A percentile compares a stretch with the other conserved stretches of the same genome.
These are phyloP conservation scores for Scomber scombrus DNA, from an alignment of 2,113 vertebrate species.

Conservation along the genomic window DNA sequence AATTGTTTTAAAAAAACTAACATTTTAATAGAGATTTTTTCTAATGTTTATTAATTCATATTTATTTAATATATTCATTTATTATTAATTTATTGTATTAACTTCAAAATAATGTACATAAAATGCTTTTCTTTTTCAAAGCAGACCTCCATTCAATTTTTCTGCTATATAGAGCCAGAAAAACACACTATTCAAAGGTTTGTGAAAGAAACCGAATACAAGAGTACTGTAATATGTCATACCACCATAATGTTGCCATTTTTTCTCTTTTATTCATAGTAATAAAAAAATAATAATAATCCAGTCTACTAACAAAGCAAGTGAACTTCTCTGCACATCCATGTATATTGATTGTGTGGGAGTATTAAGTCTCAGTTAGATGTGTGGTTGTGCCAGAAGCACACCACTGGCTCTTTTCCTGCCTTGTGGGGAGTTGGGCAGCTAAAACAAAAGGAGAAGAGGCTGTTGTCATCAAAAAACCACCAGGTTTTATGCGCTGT, in stretches of 20 bases:
- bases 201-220: neutral
- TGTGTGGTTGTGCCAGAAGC: constrained; percentile 36
- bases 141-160: no score
- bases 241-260: neutral
- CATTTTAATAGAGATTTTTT: neutral
- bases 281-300: neutral
- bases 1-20: neutral
- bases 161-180: neutral
- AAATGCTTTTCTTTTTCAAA: no score
- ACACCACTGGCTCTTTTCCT: constrained; percentile 50
- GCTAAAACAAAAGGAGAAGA: constrained; percentile 64
- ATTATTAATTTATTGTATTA: no score
- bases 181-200: neutral
- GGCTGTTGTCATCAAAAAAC: constrained; percentile 70
- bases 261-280: constrained; percentile 3
- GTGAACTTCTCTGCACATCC: neutral
- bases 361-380: constrained; percentile 27
- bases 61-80: no score
- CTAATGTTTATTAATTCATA: no score
- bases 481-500: constrained; percentile 57
- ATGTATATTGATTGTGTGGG: constrained; percentile 18
- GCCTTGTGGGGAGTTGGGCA: constrained; percentile 48
- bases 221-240: neutral
- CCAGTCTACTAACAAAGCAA: neutral
- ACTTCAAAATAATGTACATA: no score